Evolutionary conservation across 1,140 invertebrate genomes (phyloP).

Genomic region (Eupristina koningsbergeri): DNA sequence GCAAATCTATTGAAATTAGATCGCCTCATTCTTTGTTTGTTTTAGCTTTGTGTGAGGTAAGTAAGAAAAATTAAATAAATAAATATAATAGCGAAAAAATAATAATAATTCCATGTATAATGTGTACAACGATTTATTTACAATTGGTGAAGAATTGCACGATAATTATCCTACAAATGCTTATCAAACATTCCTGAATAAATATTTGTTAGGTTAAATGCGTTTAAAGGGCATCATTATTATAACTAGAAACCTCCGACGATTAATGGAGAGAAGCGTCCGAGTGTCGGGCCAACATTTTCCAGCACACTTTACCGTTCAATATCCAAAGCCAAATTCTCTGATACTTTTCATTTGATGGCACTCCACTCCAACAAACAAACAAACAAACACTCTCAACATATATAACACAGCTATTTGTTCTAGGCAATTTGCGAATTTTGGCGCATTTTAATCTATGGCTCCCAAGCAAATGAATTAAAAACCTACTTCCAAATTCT

Average conservation of each 20-base stretch:
- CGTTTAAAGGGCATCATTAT: not conserved
- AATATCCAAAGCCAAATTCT: not conserved
- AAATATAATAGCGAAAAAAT: no score
- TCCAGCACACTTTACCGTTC: not conserved
- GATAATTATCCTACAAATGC: no score
- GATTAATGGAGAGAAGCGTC: not conserved
- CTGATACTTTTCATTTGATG: not conserved
- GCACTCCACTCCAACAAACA: not conserved
- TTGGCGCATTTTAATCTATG: not conserved
- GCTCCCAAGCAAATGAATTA: not conserved
- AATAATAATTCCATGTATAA: no score
- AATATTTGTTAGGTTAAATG: no score
- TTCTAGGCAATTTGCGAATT: not conserved
- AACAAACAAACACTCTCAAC: not conserved
- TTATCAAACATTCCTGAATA: no score
- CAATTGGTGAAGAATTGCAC: no score
- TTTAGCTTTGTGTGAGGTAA: no score
- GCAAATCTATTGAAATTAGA: no score
- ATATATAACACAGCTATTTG: not conserved
- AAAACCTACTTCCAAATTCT: not conserved
- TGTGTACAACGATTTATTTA: no score
- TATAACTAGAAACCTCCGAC: not conserved
- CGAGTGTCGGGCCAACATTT: not conserved
- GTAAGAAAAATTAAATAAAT: no score
- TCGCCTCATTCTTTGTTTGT: no score